phyloP scores from a whole-genome alignment of 2,888 invertebrate genomes.

The Eurytoma adleriae region DNA sequence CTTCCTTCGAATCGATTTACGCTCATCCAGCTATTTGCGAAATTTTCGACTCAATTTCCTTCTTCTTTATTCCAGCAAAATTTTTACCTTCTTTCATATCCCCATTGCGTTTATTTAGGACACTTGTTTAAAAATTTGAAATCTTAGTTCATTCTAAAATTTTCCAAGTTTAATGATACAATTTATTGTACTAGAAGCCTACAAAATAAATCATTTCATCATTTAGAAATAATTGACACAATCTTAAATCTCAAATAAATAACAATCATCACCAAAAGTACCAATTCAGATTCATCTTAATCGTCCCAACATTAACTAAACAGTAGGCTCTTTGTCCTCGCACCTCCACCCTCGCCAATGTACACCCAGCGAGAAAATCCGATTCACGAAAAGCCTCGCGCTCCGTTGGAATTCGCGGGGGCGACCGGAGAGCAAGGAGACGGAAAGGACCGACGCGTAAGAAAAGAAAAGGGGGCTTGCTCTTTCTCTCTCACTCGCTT shows the following conservation, averaged over 20 bases:
- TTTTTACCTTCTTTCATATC: no score
- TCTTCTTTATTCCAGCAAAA: no score
- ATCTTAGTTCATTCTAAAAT: no score
- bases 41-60: no score
- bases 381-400: slow-evolving; percentile 41
- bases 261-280: neutral
- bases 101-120: no score
- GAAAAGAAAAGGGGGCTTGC: slow-evolving; percentile 26
- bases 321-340: slow-evolving; percentile 27
- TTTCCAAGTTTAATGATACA: no score
- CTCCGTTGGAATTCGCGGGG: slow-evolving; percentile 18
- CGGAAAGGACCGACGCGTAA: slow-evolving; percentile 3
- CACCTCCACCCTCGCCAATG: neutral
- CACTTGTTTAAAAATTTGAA: no score
- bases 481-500: no score
- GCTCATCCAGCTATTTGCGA: neutral
- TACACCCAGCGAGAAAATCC: slow-evolving; percentile 37
- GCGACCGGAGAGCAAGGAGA: neutral
- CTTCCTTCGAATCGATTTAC: slow-evolving; percentile 33
- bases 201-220: no score
- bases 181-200: no score
- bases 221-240: no score
- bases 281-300: slow-evolving; percentile 28
- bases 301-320: slow-evolving; percentile 46
- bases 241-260: neutral